phyloP scores from a whole-genome alignment of 2,797 vertebrate genomes.

The Dipus sagitta region DNA sequence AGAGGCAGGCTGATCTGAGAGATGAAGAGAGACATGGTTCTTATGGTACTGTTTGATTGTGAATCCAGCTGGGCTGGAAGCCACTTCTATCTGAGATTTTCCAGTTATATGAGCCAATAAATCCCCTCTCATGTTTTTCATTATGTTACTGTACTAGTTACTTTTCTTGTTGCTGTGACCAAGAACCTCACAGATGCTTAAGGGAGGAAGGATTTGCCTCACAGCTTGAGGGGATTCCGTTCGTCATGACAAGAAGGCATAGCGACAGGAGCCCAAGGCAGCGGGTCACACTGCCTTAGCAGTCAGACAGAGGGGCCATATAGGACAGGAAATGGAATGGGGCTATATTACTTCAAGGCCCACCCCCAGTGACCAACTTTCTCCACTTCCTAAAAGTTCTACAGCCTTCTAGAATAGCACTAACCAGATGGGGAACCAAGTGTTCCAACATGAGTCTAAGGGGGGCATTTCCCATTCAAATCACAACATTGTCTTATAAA shows the following conservation, averaged over 20 bases:
- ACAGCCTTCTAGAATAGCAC: background rate
- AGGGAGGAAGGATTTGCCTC: background rate
- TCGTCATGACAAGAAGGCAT: background rate
- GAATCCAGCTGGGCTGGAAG: background rate
- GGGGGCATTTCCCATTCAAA: background rate
- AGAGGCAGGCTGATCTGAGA: slow-evolving; percentile 8
- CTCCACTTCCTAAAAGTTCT: background rate
- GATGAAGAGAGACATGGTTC: background rate
- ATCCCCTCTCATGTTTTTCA: background rate
- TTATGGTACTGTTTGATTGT: background rate
- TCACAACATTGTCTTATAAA: background rate
- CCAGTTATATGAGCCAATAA: background rate
- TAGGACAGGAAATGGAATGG: background rate
- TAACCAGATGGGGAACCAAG: background rate
- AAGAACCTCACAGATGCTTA: background rate
- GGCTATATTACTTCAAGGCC: background rate
- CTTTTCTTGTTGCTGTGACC: background rate
- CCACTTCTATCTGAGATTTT: slow-evolving; percentile 5
- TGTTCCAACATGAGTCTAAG: background rate
- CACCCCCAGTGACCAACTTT: background rate
- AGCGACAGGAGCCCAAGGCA: background rate
- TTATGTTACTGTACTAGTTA: background rate
- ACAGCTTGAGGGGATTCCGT: background rate
- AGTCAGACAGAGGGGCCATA: background rate
- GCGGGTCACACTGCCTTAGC: background rate